These are phyloP conservation scores for Rhimphoctona megacephalus DNA, from an alignment of 2,888 invertebrate species.

Conservation along the genomic window DNA sequence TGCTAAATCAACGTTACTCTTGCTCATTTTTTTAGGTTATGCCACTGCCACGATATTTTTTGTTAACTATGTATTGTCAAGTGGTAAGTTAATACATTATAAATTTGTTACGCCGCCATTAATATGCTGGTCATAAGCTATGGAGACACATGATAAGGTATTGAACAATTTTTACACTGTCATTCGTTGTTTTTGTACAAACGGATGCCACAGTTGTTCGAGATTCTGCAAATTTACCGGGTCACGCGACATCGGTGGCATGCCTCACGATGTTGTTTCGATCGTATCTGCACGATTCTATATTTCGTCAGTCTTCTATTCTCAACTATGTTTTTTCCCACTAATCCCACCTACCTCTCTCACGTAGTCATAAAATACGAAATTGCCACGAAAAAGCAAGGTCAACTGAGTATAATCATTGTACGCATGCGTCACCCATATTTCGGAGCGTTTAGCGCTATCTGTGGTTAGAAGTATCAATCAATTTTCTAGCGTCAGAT, in stretches of 20 bases:
- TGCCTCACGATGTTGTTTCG: neutral
- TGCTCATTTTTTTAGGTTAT: slow-evolving; percentile 63
- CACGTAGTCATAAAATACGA: slow-evolving; percentile 24
- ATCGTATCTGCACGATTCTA: slow-evolving; percentile 4
- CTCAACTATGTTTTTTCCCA: neutral
- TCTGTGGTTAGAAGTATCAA: neutral
- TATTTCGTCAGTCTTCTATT: slow-evolving; percentile 1
- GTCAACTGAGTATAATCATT: slow-evolving; percentile 2
- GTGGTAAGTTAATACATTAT: slow-evolving; percentile 11
- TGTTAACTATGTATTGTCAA: slow-evolving; percentile 4
- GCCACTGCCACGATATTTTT: slow-evolving; percentile 45
- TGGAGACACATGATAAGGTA: slow-evolving; percentile 5
- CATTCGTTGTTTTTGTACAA: slow-evolving; percentile 23
- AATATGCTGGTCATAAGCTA: slow-evolving; percentile 19
- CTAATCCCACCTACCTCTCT: neutral
- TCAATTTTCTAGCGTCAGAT: neutral
- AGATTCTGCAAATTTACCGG: neutral
- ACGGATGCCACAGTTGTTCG: slow-evolving; percentile 1
- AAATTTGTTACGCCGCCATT: slow-evolving; percentile 8
- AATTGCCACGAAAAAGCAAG: slow-evolving; percentile 9
- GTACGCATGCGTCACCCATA: slow-evolving; percentile 28
- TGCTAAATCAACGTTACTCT: slow-evolving; percentile 47
- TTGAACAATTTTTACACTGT: slow-evolving; percentile 1
- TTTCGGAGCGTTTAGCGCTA: neutral
- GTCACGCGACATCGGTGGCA: slow-evolving; percentile 25